phyloP scores from a whole-genome alignment of 2,113 vertebrate species.

The Muntiacus muntjak region DNA sequence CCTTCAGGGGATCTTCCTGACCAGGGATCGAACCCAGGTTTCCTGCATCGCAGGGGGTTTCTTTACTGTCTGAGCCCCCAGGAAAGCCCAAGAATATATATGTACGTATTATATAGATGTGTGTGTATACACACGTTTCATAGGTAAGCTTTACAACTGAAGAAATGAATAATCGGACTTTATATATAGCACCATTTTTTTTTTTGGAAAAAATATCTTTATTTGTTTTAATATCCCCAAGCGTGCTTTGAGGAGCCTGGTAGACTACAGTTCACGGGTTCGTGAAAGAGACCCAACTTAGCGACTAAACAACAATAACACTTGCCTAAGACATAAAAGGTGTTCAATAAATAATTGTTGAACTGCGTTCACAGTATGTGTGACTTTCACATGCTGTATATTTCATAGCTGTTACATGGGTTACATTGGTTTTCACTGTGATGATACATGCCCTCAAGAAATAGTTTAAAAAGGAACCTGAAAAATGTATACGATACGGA shows the following conservation, averaged over 20 bases:
- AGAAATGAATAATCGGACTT: not conserved
- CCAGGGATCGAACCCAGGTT: not conserved
- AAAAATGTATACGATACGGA: not conserved
- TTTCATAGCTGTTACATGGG: not conserved
- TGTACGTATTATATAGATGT: not conserved
- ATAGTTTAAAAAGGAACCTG: not conserved
- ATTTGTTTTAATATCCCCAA: slow-evolving; percentile 16
- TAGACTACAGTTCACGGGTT: not conserved
- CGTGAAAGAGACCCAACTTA: not conserved
- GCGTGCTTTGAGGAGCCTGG: not conserved
- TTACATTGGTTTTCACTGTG: not conserved
- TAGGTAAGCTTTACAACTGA: not conserved
- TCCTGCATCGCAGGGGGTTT: not conserved
- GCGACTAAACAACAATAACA: not conserved
- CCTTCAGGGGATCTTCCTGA: not conserved
- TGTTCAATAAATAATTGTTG: not conserved
- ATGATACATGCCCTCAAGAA: not conserved
- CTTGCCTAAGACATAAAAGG: not conserved
- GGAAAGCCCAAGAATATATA: not conserved
- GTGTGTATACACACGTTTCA: not conserved
- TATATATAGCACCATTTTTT: not conserved
- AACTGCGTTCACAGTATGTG: not conserved
- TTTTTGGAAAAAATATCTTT: not conserved
- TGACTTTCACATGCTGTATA: not conserved
- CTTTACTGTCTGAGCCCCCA: not conserved